Base-by-base conservation (phyloP, 2,888 invertebrate genomes). In the Podotricha telesiphe region DNA sequence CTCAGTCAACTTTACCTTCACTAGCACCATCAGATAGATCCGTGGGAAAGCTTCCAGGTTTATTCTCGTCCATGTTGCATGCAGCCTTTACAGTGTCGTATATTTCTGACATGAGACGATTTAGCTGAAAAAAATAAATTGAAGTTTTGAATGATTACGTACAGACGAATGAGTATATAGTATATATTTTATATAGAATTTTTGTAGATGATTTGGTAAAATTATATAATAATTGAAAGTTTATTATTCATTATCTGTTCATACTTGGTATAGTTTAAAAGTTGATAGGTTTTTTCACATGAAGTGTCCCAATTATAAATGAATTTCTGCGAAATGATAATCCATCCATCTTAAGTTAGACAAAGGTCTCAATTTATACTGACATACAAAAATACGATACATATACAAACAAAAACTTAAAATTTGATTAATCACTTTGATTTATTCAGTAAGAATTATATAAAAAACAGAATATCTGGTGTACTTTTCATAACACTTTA, bases 61-160 rank as follows among this genome's bases (percentile, higher is more conserved):
- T 86, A 76, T 86, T 83, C n/a, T 88, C 90, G 78, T 89, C 91
- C 91, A 91, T 92, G 75, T 83, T 89, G 88, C 91, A 93, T 0
- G 89, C 92, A 15, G 89, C 92, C 2, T 92, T 87, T 67, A 93
- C 93, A 0, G 93, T 93, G 76, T 92, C 93, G 87, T 92, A 92
- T 37, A 93, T 91, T 78, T 93, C 93, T 85, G 88, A 89, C 93
- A 93, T 93, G 6, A 93, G 86, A 71, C 89, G 89, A 77, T 89
- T 93, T 65, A 93, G 78, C 93, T 93, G 87, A 0, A 87, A 86
- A 67, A 53, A 50, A 28, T 19, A 56, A 45, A 55, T 3, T 10
- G 1, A 45, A 0, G n/a, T 5, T 20, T 50, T 15, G 13, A 50
- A 7, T 50, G 3, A 22, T 50, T 50, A 50, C n/a, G n/a, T n/a